A percentile compares a stretch with the other conserved stretches of the same genome.
Conservation (phyloP, 2,888 invertebrate genomes). For the Phragmatobia fuliginosa region DNA sequence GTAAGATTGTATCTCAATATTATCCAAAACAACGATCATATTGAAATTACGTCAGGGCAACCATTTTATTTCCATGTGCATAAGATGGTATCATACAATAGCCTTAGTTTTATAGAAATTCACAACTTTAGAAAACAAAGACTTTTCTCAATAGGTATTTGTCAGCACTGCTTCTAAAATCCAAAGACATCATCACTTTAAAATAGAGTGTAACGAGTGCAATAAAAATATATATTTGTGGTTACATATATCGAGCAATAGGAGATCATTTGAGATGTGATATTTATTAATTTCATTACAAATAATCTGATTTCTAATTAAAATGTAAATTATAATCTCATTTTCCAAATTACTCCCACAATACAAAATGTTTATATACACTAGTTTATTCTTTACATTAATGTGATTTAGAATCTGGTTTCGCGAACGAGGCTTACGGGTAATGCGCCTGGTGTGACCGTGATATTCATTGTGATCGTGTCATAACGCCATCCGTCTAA, state of each 20-base stretch:
- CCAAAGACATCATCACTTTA: neutral
- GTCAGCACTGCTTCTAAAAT: conserved; percentile 19
- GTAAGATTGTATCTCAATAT: conserved; percentile 43
- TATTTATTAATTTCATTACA: conserved; percentile 49
- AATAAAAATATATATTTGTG: conserved; percentile 33
- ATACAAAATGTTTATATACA: conserved; percentile 68
- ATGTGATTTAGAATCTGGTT: conserved; percentile 86
- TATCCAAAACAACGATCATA: conserved; percentile 14
- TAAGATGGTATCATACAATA: conserved; percentile 35
- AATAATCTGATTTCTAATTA: conserved; percentile 59
- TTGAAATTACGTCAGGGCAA: conserved; percentile 26
- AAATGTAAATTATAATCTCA: conserved; percentile 62
- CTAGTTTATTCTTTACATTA: conserved; percentile 75
- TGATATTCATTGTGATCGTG: conserved; percentile 2
- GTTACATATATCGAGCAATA: conserved; percentile 22
- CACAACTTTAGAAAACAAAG: too few species aligned
- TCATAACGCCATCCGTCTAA: neutral
- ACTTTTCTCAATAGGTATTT: conserved; percentile 33
- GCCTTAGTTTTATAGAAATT: conserved; percentile 37
- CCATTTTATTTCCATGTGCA: conserved; percentile 20
- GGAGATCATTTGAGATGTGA: conserved; percentile 35
- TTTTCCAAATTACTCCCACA: conserved; percentile 63
- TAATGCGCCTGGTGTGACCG: conserved; percentile 47
- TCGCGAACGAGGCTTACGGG: conserved; percentile 67
- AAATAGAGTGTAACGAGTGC: conserved; percentile 22